Percentiles rank a stretch among this genome's conserved stretches.
Evolutionary conservation across 2,888 invertebrate species (phyloP).

Genomic region (Tachystola acroxantha): DNA sequence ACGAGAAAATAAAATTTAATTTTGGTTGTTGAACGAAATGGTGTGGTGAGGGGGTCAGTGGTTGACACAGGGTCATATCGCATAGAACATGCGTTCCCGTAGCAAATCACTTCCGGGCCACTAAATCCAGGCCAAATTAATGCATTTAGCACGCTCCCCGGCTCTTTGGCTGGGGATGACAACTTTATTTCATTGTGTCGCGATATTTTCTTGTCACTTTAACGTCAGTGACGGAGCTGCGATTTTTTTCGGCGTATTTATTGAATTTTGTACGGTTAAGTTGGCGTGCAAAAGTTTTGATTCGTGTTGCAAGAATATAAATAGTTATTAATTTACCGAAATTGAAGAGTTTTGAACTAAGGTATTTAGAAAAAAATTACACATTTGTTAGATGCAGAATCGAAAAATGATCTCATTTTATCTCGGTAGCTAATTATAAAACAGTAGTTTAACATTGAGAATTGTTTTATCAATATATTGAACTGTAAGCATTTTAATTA

Average conservation of each 20-base stretch:
- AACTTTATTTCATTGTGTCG: constrained; percentile 75
- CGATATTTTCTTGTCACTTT: constrained; percentile 75
- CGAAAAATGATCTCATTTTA: too few relatives aligned
- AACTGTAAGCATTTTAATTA: too few relatives aligned
- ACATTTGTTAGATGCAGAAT: too few relatives aligned
- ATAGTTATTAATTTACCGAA: too few relatives aligned
- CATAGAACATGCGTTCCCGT: constrained; percentile 70
- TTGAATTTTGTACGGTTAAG: constrained; percentile 6
- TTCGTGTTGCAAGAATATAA: too few relatives aligned
- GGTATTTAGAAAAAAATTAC: too few relatives aligned
- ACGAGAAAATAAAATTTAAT: constrained; percentile 33
- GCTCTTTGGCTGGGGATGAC: constrained; percentile 69
- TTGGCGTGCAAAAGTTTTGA: not conserved
- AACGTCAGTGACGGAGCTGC: constrained; percentile 35
- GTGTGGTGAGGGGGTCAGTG: constrained; percentile 56
- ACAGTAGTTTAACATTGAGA: too few relatives aligned
- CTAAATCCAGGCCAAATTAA: constrained; percentile 77
- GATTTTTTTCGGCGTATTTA: constrained; percentile 9
- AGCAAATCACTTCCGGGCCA: constrained; percentile 78
- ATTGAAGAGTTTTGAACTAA: too few relatives aligned
- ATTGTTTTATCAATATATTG: too few relatives aligned
- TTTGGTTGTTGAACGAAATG: constrained; percentile 34
- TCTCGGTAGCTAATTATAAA: too few relatives aligned
- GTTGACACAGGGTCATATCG: constrained; percentile 66
- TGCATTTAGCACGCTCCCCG: constrained; percentile 76